These are phyloP conservation scores for Cantharis nigra DNA, from an alignment of 2,888 invertebrate species.

Conservation along the genomic window DNA sequence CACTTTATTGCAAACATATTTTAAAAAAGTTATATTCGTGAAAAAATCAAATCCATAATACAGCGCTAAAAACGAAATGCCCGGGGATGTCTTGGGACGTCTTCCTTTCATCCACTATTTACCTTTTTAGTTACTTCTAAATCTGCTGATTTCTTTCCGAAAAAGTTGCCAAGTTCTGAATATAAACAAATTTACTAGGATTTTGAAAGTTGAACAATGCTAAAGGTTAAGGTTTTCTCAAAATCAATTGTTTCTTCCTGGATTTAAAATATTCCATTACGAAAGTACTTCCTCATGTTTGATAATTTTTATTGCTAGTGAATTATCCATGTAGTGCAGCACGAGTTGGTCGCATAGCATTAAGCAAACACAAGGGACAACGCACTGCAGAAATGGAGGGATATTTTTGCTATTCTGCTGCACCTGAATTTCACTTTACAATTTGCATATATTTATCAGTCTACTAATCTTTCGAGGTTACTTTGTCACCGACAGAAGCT, in stretches of 20 bases:
- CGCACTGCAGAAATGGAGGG: neutral
- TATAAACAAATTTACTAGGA: neutral
- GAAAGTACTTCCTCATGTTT: neutral
- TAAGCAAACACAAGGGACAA: neutral
- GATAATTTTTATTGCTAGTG: neutral
- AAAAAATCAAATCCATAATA: neutral
- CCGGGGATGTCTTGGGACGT: neutral
- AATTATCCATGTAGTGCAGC: neutral
- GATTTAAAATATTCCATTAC: neutral
- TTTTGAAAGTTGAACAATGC: neutral
- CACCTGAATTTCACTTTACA: neutral
- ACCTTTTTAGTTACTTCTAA: neutral
- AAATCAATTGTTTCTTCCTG: neutral
- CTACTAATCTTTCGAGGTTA: neutral
- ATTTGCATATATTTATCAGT: neutral
- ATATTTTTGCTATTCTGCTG: neutral
- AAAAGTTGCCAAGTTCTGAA: neutral
- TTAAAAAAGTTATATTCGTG: neutral
- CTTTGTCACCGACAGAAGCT: neutral
- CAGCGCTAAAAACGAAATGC: neutral
- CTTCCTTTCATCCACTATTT: neutral
- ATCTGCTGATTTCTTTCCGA: neutral
- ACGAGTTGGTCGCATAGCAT: neutral
- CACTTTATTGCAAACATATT: neutral
- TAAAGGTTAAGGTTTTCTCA: neutral